Percentiles rank a stretch among this genome's conserved stretches.
Evolutionary conservation across 37 sponge, comb jelly and placozoan genomes (phyloP).

Genomic region (Corticium candelabrum): DNA sequence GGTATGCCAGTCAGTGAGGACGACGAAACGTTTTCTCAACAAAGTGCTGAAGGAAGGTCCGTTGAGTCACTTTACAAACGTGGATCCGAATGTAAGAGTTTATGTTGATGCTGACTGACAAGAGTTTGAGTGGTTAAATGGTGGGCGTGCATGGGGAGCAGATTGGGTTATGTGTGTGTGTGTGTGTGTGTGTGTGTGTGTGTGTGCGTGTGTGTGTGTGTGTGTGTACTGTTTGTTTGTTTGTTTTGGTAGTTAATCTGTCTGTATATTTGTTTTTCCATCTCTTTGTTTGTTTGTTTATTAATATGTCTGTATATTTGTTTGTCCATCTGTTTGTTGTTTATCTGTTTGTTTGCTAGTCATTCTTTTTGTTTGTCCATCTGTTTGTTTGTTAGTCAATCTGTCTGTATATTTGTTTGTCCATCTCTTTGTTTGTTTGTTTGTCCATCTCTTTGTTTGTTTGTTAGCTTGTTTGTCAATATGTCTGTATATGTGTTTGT

Average conservation of each 20-base stretch:
- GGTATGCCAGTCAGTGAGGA: slow-evolving; percentile 25
- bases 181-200: neutral
- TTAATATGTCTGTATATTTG: slow-evolving; percentile 1
- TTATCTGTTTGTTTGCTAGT: slow-evolving; percentile 6
- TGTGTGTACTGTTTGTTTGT: neutral
- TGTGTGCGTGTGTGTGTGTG: slow-evolving; percentile 10
- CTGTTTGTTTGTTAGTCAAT: too few species aligned
- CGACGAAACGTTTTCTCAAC: slow-evolving; percentile 40
- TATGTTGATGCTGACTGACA: too few species aligned
- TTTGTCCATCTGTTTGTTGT: neutral
- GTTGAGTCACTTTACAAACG: slow-evolving; percentile 81
- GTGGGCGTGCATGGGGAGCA: too few species aligned
- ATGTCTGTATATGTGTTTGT: too few species aligned
- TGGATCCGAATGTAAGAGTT: slow-evolving; percentile 52
- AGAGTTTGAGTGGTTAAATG: too few species aligned
- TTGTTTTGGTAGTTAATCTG: neutral
- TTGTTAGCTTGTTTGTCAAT: too few species aligned
- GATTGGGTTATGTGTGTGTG: neutral
- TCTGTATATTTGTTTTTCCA: slow-evolving; percentile 1
- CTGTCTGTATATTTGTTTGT: too few species aligned
- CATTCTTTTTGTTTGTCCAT: too few species aligned
- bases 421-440: too few species aligned
- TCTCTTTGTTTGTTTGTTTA: neutral
- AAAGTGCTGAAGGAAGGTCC: slow-evolving; percentile 71
- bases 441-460: too few species aligned